Evolutionary conservation across 2,888 invertebrate genomes (phyloP), one percentile per base, ranked within the genome.

Genomic region (Seira sanloemensis): DNA sequence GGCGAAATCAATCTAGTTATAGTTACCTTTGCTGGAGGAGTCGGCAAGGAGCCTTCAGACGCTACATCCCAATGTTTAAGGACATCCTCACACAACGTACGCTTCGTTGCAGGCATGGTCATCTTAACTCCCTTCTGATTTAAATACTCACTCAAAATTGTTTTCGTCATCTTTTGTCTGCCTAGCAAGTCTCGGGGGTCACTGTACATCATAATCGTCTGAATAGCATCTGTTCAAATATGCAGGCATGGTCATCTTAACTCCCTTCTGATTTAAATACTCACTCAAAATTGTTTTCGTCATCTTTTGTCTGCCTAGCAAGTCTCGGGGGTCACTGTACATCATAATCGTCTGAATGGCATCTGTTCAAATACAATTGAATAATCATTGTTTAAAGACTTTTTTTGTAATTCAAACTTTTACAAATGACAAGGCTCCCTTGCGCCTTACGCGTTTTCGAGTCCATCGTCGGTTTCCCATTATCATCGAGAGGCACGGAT

Each of bases 201-300:
- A 0, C 93, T 92, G 88, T 94, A 93, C 25, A 91, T 91, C 1
- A 92, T 90, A 46, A 94, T 92, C 0, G 91, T 91, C 73, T 92
- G 90, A 4, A 93, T 90, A 0, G 94, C 94, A 67, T 93, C 94
- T 94, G 88, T 25, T n/a, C n/a, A n/a, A n/a, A n/a, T n/a, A n/a
- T n/a, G n/a, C n/a, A n/a, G 91, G 92, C 7, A 92, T 89, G 0
- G 90, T 90, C 4, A 93, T 90, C 1, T 91, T 87, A 0, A 93
- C 90, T 75, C 92, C 90, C 65, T 92, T 92, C 0, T 90, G 90
- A 86, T 93, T 92, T 18, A 93, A 90, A 88, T 94, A 94, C 74
- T 91, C 91, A 81, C 93, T 93, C 1, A 94, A 89, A 21, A 93
- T 88, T 50, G 93, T 93, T 88, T 92, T 92, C 0, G 93, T 93